Evolutionary conservation across 2,797 vertebrate genomes (phyloP).

Genomic region (Lithobates sylvaticus): DNA sequence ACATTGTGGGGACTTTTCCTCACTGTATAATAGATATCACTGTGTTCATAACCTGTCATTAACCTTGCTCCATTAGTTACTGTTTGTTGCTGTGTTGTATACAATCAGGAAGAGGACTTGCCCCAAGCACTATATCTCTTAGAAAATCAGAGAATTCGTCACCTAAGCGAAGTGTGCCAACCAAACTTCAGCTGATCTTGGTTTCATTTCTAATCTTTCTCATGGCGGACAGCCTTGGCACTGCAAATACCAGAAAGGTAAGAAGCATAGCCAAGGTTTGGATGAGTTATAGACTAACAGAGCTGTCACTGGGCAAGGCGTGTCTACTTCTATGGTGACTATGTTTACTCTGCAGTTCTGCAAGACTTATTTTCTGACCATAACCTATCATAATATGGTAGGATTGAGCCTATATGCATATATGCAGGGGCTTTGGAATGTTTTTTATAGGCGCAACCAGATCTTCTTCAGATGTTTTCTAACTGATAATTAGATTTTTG

Average conservation of each 20-base stretch:
- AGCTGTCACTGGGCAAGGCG: conserved; percentile 7
- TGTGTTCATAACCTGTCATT: not conserved
- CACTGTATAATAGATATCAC: not conserved
- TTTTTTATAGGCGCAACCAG: no score
- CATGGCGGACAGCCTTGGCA: not conserved
- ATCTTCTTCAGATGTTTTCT: no score
- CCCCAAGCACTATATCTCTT: not conserved
- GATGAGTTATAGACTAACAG: not conserved
- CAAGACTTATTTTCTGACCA: not conserved
- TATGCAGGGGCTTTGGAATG: no score
- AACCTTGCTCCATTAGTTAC: conserved; percentile 25
- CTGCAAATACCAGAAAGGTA: conserved; percentile 41
- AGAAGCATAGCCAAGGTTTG: conserved; percentile 11
- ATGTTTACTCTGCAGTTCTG: not conserved
- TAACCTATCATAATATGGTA: no score
- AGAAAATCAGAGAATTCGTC: not conserved
- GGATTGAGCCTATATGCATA: no score
- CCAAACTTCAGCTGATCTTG: not conserved
- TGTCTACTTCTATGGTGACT: conserved; percentile 1
- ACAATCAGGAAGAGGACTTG: not conserved
- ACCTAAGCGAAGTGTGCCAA: not conserved
- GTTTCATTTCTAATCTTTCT: not conserved
- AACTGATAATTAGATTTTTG: no score
- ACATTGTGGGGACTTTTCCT: no score
- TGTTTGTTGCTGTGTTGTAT: conserved; percentile 20